Evolutionary conservation across 1,140 invertebrate species (phyloP).

Genomic region (Aphis craccivora): DNA sequence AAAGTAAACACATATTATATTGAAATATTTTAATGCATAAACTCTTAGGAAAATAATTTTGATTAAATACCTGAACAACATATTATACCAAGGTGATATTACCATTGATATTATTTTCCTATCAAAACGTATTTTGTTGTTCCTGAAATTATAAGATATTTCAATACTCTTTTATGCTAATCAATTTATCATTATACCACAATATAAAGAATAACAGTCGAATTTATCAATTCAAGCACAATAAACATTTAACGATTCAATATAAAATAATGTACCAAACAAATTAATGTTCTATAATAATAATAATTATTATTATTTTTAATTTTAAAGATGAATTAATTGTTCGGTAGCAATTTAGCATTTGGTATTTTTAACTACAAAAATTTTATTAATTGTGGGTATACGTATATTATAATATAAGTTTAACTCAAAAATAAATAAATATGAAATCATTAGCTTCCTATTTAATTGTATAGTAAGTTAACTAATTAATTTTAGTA

Average conservation of each 20-base stretch:
- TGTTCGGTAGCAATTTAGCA: not conserved
- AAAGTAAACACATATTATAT: not conserved
- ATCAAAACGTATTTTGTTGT: not conserved
- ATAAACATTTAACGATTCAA: not conserved
- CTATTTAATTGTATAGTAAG: not conserved
- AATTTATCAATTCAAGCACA: slow-evolving; percentile 12
- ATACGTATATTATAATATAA: not conserved
- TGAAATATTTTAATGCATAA: not conserved
- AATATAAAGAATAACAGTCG: not conserved
- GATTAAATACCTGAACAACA: not conserved
- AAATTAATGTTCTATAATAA: not conserved
- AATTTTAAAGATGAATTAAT: not conserved
- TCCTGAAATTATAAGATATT: not conserved
- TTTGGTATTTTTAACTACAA: not conserved
- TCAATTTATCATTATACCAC: not conserved
- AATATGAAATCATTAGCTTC: not conserved
- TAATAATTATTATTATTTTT: too few relatives aligned
- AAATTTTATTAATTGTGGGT: not conserved
- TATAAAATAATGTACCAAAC: not conserved
- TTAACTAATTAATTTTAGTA: not conserved
- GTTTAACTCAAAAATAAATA: not conserved
- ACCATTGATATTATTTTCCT: not conserved
- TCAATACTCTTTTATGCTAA: not conserved
- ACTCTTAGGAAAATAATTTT: not conserved
- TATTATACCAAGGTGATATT: not conserved